Evolutionary conservation across 1,140 invertebrate species (phyloP).

Genomic region (Ceratoteleas bidentatus): DNA sequence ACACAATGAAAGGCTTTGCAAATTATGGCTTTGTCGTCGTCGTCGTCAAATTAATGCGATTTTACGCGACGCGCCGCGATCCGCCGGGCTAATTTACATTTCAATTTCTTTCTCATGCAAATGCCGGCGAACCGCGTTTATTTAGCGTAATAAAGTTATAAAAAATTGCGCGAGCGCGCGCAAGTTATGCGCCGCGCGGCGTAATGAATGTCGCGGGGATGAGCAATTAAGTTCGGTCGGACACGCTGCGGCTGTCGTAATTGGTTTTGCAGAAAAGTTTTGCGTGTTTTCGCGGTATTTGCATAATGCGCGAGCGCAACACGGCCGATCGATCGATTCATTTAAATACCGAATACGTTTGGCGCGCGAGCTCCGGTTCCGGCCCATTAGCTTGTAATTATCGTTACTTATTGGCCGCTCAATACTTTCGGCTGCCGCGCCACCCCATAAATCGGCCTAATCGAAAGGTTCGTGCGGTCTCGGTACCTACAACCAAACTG

Average conservation of each 20-base stretch:
- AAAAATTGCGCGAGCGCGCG: no score
- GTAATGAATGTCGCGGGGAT: no score
- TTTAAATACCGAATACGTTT: constrained; percentile 73
- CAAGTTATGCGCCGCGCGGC: no score
- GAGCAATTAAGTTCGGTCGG: no score
- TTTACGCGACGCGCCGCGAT: constrained; percentile 22
- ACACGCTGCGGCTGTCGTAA: no score
- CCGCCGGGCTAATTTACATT: constrained; percentile 47
- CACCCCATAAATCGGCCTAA: constrained; percentile 71
- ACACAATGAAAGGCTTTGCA: constrained; percentile 49
- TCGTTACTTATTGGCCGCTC: constrained; percentile 77
- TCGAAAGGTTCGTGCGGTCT: constrained; percentile 35
- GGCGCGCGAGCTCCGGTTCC: constrained; percentile 50
- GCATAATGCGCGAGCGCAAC: no score
- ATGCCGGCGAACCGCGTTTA: constrained; percentile 11
- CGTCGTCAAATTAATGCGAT: constrained; percentile 46
- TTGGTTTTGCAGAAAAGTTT: no score
- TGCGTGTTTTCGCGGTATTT: no score
- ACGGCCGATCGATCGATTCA: no score
- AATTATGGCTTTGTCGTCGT: constrained; percentile 40
- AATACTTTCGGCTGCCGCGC: constrained; percentile 59
- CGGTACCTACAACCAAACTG: no score
- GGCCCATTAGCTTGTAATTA: constrained; percentile 78
- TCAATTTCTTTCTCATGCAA: constrained; percentile 48
- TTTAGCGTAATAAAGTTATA: no score